A percentile compares a stretch with the other conserved stretches of the same genome.
These are phyloP conservation scores for Parthenolecanium corni DNA, from an alignment of 2,888 invertebrate species.

Conservation along the genomic window DNA sequence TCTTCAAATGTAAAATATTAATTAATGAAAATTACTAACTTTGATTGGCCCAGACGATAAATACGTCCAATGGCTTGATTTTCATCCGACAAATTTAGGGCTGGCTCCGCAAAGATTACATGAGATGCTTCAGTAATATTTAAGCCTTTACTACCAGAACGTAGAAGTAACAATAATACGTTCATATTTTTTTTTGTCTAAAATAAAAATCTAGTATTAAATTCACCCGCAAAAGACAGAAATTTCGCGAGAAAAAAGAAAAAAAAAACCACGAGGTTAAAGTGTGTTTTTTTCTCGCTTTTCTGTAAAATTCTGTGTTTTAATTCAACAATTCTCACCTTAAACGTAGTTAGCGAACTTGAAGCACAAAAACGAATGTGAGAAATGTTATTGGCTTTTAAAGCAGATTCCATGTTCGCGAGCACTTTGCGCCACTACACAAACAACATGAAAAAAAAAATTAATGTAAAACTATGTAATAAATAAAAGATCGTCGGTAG, in stretches of 20 bases:
- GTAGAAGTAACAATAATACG: constrained; percentile 54
- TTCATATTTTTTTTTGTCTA: constrained; percentile 40
- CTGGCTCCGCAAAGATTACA: constrained; percentile 61
- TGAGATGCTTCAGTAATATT: constrained; percentile 69
- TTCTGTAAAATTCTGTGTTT: neutral
- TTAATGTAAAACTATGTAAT: no score
- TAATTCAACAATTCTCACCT: neutral
- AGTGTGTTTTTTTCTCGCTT: no score
- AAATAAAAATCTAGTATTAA: constrained; percentile 10
- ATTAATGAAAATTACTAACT: constrained; percentile 41
- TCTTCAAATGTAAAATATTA: no score
- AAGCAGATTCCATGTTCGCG: constrained; percentile 43
- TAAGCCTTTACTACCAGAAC: constrained; percentile 61
- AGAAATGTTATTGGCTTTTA: constrained; percentile 30
- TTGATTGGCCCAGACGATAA: constrained; percentile 66
- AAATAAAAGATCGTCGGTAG: no score
- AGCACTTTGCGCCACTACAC: constrained; percentile 42
- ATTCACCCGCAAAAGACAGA: no score
- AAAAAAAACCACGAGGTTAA: no score
- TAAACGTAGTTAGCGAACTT: no score
- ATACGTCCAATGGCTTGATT: constrained; percentile 65
- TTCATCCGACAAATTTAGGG: constrained; percentile 59
- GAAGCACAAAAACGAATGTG: neutral
- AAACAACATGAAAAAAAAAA: no score
- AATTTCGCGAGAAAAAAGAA: no score